These are phyloP conservation scores for Parotocinclus haroldoi DNA, from an alignment of 2,797 vertebrate species.

Conservation along the genomic window DNA sequence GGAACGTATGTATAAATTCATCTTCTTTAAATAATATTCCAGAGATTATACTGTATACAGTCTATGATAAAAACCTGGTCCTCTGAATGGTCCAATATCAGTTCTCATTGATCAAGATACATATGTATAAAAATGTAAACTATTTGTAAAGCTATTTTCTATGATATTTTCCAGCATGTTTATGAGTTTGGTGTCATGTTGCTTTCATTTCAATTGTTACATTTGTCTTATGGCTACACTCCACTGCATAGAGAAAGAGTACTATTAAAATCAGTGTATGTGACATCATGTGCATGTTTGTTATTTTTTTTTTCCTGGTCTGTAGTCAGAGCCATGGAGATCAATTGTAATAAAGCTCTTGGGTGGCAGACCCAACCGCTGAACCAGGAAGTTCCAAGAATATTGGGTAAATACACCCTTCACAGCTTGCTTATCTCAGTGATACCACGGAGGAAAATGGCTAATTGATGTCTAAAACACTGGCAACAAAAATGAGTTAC, in stretches of 20 bases:
- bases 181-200: slow-evolving; percentile 72
- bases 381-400: too few relatives aligned
- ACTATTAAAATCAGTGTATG: slow-evolving; percentile 59
- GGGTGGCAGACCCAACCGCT: too few relatives aligned
- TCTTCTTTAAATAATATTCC: slow-evolving; percentile 21
- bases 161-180: slow-evolving; percentile 73
- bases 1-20: too few relatives aligned
- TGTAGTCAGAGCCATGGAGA: background rate
- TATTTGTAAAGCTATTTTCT: slow-evolving; percentile 78
- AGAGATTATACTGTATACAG: slow-evolving; percentile 17
- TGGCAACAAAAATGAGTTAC: too few relatives aligned
- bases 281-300: slow-evolving; percentile 52
- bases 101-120: slow-evolving; percentile 38
- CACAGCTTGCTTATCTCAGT: too few relatives aligned
- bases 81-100: slow-evolving; percentile 18
- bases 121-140: slow-evolving; percentile 77
- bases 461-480: too few relatives aligned
- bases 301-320: slow-evolving; percentile 32
- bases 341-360: too few relatives aligned
- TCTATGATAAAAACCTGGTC: slow-evolving; percentile 7
- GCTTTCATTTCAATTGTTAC: slow-evolving; percentile 62
- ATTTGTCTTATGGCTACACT: slow-evolving; percentile 62
- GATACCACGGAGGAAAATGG: too few relatives aligned
- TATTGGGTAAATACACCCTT: too few relatives aligned
- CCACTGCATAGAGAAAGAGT: slow-evolving; percentile 47